Evolutionary conservation across 1,140 invertebrate genomes (phyloP), one percentile per base, ranked within the genome.

Genomic region (Tribolium madens): DNA sequence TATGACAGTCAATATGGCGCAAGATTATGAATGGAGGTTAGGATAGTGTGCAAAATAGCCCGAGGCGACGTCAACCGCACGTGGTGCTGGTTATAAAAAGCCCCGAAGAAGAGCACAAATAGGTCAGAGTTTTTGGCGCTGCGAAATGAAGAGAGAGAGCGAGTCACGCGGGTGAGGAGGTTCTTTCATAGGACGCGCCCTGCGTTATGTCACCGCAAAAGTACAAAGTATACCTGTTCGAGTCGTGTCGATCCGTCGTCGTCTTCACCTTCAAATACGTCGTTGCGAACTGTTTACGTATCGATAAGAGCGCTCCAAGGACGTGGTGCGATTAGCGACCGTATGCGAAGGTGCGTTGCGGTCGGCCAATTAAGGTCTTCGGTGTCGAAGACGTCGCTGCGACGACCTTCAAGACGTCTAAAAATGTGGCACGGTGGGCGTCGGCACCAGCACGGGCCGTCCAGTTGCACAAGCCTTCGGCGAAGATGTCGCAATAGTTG

Each of bases 401-500:
- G 26, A 64, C 57, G 57, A 64, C 57, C 57, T 64, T 21, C 17
- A 17, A 9, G 50, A 52, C n/a, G 46, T 52, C 52, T 57, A 21
- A 57, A 57, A 57, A 21, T 7, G 50, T 15, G 3, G n/a, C 4
- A 6, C 3, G 12, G 50, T 57, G 52, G 52, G 52, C 52, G 52
- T 57, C 52, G 14, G 5, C 52, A 21, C 50, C 50, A 15, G 50
- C 46, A n/a, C n/a, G n/a, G n/a, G n/a, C 2, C 9, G 46, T 47
- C 46, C 46, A 50, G 15, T 50, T 21, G 15, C 52, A 21, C 52
- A 17, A 21, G 17, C 52, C 52, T 57, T 57, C 26, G 57, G 26
- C 26, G 47, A 31, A 71, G 69, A 47, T 71, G 69, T 71, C 69
- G 69, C 42, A 71, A 71, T 46, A 18, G 42, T 31, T 52, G 47